Conservation (phyloP, 2,113 vertebrate genomes). For the Triplophysa tibetana region DNA sequence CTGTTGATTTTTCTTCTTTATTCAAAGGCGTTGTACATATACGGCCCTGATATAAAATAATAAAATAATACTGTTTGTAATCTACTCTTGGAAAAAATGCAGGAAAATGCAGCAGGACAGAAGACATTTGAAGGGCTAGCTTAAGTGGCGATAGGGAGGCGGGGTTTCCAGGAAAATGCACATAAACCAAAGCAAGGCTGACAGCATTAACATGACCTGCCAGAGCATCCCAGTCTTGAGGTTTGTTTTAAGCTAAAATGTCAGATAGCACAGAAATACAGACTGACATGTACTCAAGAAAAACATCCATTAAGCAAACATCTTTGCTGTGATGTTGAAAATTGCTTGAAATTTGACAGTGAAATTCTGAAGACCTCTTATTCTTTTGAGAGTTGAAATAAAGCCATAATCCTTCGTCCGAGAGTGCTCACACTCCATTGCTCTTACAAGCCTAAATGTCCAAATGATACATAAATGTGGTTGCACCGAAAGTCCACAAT, state of each 20-base stretch:
- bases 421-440: neutral
- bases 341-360: slow-evolving; percentile 11
- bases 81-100: neutral
- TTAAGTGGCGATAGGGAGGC: slow-evolving; percentile 45
- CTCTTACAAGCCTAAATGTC: neutral
- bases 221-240: slow-evolving; percentile 41
- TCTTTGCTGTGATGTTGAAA: neutral
- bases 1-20: neutral
- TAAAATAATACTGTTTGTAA: neutral
- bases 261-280: slow-evolving; percentile 17
- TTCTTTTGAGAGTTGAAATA: neutral
- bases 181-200: slow-evolving; percentile 54
- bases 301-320: neutral
- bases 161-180: slow-evolving; percentile 53
- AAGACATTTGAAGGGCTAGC: slow-evolving; percentile 46
- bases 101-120: neutral
- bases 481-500: slow-evolving; percentile 80
- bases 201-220: slow-evolving; percentile 59
- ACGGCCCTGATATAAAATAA: neutral
- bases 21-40: no score
- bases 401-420: neutral
- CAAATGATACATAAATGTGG: slow-evolving; percentile 68
- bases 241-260: slow-evolving; percentile 5
- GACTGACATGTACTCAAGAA: neutral
- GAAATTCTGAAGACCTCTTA: slow-evolving; percentile 5